phyloP scores from a whole-genome alignment of 2,797 vertebrate genomes.

The Fistularia tabacaria region DNA sequence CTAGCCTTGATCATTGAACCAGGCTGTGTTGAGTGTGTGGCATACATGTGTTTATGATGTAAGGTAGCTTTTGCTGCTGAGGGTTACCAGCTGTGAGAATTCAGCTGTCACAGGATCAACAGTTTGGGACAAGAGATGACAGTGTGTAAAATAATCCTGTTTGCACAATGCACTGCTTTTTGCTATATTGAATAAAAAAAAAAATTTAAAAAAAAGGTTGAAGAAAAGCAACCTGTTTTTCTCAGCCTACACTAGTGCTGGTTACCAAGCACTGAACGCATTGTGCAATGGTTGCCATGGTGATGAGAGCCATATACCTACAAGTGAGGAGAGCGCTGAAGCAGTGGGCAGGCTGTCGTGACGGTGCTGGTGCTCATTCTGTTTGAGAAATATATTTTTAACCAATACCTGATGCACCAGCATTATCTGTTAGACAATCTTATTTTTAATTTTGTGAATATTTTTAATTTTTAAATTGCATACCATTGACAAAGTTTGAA shows the following conservation, averaged over 20 bases:
- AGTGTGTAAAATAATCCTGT: neutral
- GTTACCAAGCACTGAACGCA: constrained; percentile 66
- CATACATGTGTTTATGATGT: neutral
- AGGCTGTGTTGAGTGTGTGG: constrained; percentile 15
- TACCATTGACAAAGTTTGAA: too few species aligned
- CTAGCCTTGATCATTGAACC: constrained; percentile 35
- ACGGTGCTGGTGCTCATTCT: constrained; percentile 47
- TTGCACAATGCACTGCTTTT: neutral
- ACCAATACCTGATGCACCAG: constrained; percentile 20
- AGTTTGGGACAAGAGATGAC: neutral
- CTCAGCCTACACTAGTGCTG: constrained; percentile 63
- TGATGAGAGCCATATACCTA: constrained; percentile 71
- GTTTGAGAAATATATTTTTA: constrained; percentile 40
- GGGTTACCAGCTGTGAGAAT: neutral
- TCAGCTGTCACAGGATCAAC: neutral
- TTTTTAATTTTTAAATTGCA: too few species aligned
- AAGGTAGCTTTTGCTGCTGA: neutral
- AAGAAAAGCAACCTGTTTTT: constrained; percentile 58
- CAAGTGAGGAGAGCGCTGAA: constrained; percentile 68
- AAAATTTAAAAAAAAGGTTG: neutral
- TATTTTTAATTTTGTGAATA: too few species aligned
- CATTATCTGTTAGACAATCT: neutral
- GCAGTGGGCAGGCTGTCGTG: constrained; percentile 74
- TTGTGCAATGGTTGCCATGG: constrained; percentile 75
- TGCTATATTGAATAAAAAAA: neutral